phyloP scores from a whole-genome alignment of 2,888 invertebrate genomes.

The Cosmia trapezina region DNA sequence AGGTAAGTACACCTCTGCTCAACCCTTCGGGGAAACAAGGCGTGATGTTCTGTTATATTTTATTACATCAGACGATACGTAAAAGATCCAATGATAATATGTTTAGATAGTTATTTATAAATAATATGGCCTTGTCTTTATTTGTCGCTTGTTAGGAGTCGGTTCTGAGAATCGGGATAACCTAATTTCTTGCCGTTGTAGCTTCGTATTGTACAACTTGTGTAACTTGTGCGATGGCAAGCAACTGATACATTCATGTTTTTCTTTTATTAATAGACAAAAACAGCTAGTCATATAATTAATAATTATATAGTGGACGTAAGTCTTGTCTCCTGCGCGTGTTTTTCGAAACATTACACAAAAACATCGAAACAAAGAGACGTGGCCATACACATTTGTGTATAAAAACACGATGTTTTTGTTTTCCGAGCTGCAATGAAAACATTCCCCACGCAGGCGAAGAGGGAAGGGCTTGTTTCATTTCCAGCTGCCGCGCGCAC shows the following conservation, averaged over 20 bases:
- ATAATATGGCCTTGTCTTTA: constrained; percentile 2
- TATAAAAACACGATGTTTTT: too few species aligned
- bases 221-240: constrained; percentile 19
- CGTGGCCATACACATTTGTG: too few species aligned
- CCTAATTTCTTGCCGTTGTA: constrained; percentile 20
- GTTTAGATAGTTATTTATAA: background rate
- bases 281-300: constrained; percentile 1
- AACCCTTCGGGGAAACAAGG: too few species aligned
- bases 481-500: too few species aligned
- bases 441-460: too few species aligned
- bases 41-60: too few species aligned
- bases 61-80: background rate
- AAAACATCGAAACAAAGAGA: too few species aligned
- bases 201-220: constrained; percentile 13
- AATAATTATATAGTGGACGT: background rate
- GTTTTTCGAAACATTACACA: too few species aligned
- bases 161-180: constrained; percentile 7
- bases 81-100: constrained; percentile 1
- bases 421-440: too few species aligned
- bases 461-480: too few species aligned
- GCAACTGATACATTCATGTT: constrained; percentile 20
- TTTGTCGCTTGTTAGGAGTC: constrained; percentile 2
- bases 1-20: too few species aligned
- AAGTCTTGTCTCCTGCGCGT: too few species aligned
- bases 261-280: constrained; percentile 12